Evolutionary conservation across 1,140 invertebrate genomes (phyloP), one percentile per base, ranked within the genome.

Genomic region (Bombus balteatus): DNA sequence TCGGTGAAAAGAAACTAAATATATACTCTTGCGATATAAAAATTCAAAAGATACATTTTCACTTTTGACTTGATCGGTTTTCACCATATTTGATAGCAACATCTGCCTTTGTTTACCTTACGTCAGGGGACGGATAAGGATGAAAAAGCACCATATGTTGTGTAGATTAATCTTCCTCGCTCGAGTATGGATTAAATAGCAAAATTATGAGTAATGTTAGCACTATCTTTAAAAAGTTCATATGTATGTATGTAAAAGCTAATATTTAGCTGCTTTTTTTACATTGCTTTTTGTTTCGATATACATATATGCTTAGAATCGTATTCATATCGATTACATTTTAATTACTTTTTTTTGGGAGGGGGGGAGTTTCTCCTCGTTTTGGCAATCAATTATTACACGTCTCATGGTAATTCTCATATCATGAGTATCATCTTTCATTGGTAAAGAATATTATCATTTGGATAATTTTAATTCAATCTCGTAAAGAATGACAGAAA

Each of bases 91-190:
- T 25, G 72, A 65, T 68, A 70, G 77, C 81, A 87, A 89, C 88
- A 90, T 90, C 88, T 90, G 89, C 41, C 81, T 87, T 66, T 90
- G 81, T 90, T 90, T 90, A 81, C 76, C 65, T 89, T 87, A 62
- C 74, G 37, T 84, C 62, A 39, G 32, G 22, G 28, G 12, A 32
- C 62, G 87, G 89, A 90, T 90, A 90, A 89, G 62, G 32, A 65
- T 78, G 68, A 77, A 81, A 87, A 76, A 43, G 57, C 34, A 28
- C 89, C 89, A 89, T 89, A 86, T 90, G 89, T 70, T 59, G 6
- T 34, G 18, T 72, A 65, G 79, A 83, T 83, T 75, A 81, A 80
- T 87, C 59, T 86, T 85, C 22, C 37, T 32, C 18, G 25, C 13
- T 62, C 22, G 28, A 62, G 65, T 34, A 37, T 28, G 41, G 18